A percentile compares a stretch with the other conserved stretches of the same genome.
phyloP scores from a whole-genome alignment of 92 coral and sea anemone species.

The Porites evermanni region DNA sequence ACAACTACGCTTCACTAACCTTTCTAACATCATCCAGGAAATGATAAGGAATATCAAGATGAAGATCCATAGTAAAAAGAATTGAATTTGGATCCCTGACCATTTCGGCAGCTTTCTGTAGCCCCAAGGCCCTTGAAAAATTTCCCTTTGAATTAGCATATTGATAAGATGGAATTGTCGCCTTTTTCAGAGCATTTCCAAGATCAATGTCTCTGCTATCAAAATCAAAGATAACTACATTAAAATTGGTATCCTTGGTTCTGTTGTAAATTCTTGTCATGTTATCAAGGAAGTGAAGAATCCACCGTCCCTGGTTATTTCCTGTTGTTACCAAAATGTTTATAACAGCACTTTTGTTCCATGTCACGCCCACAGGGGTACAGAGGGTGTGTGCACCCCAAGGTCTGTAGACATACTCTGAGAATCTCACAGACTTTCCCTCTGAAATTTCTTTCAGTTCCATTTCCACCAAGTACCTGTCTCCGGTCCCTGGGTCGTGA shows the following conservation, averaged over 20 bases:
- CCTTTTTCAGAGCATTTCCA: slow-evolving; percentile 71
- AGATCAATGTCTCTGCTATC: slow-evolving; percentile 78
- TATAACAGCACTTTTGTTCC: slow-evolving; percentile 76
- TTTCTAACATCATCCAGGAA: slow-evolving; percentile 88
- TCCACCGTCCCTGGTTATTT: slow-evolving; percentile 91
- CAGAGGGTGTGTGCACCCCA: slow-evolving; percentile 55
- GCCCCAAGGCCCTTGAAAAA: slow-evolving; percentile 82
- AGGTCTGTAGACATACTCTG: slow-evolving; percentile 76
- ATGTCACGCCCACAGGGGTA: slow-evolving; percentile 73
- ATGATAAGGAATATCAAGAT: slow-evolving; percentile 80
- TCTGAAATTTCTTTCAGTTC: slow-evolving; percentile 54
- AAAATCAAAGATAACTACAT: slow-evolving; percentile 84
- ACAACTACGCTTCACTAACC: slow-evolving; percentile 53
- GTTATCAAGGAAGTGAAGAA: slow-evolving; percentile 81
- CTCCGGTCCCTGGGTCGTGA: slow-evolving; percentile 55
- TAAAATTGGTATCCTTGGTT: slow-evolving; percentile 75
- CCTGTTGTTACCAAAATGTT: slow-evolving; percentile 81
- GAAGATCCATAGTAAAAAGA: slow-evolving; percentile 86
- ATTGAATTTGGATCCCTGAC: slow-evolving; percentile 80
- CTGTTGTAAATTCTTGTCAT: slow-evolving; percentile 71
- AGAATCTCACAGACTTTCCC: slow-evolving; percentile 64
- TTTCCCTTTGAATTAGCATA: slow-evolving; percentile 56
- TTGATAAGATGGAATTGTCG: slow-evolving; percentile 76
- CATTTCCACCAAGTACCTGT: slow-evolving; percentile 86
- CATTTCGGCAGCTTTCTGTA: slow-evolving; percentile 70